Evolutionary conservation across 37 sponge, comb jelly and placozoan species (phyloP).

Genomic region (Bolinopsis microptera): DNA sequence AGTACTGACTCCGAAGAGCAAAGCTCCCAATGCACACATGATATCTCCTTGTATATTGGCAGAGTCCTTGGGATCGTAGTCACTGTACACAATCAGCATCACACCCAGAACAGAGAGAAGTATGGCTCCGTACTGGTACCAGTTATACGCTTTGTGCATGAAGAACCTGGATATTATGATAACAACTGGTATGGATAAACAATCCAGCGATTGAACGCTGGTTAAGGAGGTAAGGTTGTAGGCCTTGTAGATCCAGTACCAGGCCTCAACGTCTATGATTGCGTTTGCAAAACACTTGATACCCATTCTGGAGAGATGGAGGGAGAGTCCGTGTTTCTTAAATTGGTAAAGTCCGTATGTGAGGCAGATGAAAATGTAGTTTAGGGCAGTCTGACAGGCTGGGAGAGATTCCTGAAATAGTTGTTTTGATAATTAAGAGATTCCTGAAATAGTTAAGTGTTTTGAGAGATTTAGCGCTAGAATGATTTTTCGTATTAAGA

Average conservation of each 20-base stretch:
- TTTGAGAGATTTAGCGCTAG: too few species aligned
- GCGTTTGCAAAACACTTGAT: slow-evolving; percentile 46
- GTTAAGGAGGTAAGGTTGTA: slow-evolving; percentile 62
- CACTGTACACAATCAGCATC: slow-evolving; percentile 44
- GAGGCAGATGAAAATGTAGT: slow-evolving; percentile 53
- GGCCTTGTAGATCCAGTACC: slow-evolving; percentile 64
- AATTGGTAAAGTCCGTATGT: slow-evolving; percentile 45
- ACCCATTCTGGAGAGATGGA: background rate
- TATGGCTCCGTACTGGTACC: slow-evolving; percentile 10
- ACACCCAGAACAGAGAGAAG: background rate
- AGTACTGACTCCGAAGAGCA: slow-evolving; percentile 49
- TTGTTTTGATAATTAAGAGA: background rate
- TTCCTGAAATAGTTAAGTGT: background rate
- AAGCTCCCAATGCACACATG: slow-evolving; percentile 45
- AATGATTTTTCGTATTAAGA: too few species aligned
- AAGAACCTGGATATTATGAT: background rate
- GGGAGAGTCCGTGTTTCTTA: background rate
- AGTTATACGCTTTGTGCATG: background rate
- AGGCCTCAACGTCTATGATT: slow-evolving; percentile 41
- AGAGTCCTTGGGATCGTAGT: slow-evolving; percentile 10
- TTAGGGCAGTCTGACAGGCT: slow-evolving; percentile 17
- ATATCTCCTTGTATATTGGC: background rate
- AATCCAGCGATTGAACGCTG: slow-evolving; percentile 56
- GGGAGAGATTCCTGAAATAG: slow-evolving; percentile 26
- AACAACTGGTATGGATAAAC: slow-evolving; percentile 45